Conservation (phyloP, 2,797 vertebrate species). For the Acrocephalus scirpaceus region DNA sequence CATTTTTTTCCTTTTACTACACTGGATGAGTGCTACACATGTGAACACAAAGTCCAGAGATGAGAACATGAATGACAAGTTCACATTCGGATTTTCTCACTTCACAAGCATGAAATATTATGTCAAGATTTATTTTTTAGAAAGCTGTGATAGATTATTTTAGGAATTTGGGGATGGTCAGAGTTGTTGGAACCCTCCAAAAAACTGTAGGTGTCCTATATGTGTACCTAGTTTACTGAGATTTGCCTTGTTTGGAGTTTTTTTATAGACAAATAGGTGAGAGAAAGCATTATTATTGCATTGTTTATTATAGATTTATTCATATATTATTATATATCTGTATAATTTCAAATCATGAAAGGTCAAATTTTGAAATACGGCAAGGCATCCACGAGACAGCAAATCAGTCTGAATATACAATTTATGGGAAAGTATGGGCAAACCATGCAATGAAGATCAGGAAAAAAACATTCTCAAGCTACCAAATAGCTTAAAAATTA, state of each 20-base stretch:
- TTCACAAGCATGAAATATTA: neutral
- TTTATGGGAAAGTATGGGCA: neutral
- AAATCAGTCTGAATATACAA: neutral
- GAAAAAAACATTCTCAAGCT: neutral
- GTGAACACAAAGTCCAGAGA: slow-evolving; percentile 1
- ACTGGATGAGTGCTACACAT: neutral
- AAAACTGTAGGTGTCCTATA: neutral
- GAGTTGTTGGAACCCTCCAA: neutral
- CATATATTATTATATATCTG: neutral
- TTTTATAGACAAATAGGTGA: neutral
- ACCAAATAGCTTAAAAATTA: neutral
- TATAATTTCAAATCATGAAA: neutral
- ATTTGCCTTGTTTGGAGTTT: neutral
- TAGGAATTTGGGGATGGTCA: neutral
- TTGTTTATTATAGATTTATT: neutral
- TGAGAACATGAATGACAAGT: neutral
- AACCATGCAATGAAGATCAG: neutral
- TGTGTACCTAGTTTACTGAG: neutral
- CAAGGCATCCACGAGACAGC: neutral
- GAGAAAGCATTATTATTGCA: neutral
- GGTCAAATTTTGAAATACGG: neutral
- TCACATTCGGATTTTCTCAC: neutral
- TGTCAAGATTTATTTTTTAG: neutral
- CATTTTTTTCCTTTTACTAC: neutral
- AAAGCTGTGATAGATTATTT: neutral